Percentiles rank a stretch among this genome's conserved stretches.
phyloP scores from a whole-genome alignment of 1,140 invertebrate genomes.

The Chionoecetes opilio region DNA sequence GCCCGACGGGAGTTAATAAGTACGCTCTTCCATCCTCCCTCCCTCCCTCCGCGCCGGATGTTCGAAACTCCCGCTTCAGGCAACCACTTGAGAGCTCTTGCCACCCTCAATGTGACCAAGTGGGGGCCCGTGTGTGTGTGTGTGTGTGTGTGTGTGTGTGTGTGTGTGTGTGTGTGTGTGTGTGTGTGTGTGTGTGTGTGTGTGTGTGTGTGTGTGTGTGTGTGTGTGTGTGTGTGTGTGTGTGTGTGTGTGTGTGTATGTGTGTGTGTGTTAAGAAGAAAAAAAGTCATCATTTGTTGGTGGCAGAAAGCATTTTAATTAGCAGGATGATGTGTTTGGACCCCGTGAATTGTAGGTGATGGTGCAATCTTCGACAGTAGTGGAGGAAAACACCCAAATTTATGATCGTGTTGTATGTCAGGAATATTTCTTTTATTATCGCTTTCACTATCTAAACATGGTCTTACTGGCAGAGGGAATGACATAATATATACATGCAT shows the following conservation, averaged over 20 bases:
- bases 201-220: too few species aligned
- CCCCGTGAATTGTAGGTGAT: neutral
- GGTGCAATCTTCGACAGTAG: slow-evolving; percentile 2
- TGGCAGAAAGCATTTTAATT: neutral
- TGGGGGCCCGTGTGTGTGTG: neutral
- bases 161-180: too few species aligned
- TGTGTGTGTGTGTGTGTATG: too few species aligned
- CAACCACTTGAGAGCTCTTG: neutral
- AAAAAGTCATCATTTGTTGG: too few species aligned
- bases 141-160: too few species aligned
- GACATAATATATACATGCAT: neutral
- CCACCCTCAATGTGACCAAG: neutral
- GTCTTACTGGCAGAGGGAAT: neutral
- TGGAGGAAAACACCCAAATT: neutral
- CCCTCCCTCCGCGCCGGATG: neutral
- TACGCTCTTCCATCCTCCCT: too few species aligned
- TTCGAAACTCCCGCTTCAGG: neutral
- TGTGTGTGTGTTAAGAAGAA: too few species aligned
- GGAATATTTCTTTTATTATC: neutral
- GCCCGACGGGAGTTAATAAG: neutral
- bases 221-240: too few species aligned
- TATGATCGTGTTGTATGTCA: neutral
- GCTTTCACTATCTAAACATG: neutral
- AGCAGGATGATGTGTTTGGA: neutral
- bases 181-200: too few species aligned